Evolutionary conservation across 2,888 invertebrate genomes (phyloP).

Genomic region (Podotricha telesiphe): DNA sequence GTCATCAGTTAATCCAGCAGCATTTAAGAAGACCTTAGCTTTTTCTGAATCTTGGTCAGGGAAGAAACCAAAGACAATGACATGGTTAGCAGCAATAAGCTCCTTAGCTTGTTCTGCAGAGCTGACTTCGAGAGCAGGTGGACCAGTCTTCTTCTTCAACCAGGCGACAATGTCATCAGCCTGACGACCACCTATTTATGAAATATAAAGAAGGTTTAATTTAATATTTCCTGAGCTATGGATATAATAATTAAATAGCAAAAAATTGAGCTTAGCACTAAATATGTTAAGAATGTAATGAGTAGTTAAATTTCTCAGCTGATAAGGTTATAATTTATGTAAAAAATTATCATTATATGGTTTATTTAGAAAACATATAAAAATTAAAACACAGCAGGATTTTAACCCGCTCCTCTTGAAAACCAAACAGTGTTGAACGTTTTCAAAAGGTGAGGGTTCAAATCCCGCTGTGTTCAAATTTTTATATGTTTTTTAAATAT

Average conservation of each 20-base stretch:
- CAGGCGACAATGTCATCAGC: conserved; percentile 96
- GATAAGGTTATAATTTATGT: conserved; percentile 9
- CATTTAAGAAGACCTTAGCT: conserved; percentile 92
- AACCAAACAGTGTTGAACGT: no score
- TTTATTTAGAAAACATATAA: no score
- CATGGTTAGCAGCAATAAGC: conserved; percentile 90
- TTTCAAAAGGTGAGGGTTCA: no score
- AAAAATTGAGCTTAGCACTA: background rate
- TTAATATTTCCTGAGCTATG: background rate
- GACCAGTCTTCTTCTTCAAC: conserved; percentile 98
- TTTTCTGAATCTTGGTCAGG: conserved; percentile 89
- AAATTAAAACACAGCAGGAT: no score
- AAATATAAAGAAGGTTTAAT: background rate
- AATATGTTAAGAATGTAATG: background rate
- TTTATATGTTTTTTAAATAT: no score
- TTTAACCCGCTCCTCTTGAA: no score
- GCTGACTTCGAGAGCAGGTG: conserved; percentile 92
- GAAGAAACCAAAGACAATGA: conserved; percentile 96
- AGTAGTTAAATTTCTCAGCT: background rate
- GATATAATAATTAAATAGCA: background rate
- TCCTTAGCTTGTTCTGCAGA: conserved; percentile 92
- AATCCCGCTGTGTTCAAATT: no score
- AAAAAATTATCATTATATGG: background rate
- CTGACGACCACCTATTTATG: conserved; percentile 93
- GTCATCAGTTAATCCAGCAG: conserved; percentile 93